Evolutionary conservation across 1,140 invertebrate genomes (phyloP).

Genomic region (Wiebesia pumilae): DNA sequence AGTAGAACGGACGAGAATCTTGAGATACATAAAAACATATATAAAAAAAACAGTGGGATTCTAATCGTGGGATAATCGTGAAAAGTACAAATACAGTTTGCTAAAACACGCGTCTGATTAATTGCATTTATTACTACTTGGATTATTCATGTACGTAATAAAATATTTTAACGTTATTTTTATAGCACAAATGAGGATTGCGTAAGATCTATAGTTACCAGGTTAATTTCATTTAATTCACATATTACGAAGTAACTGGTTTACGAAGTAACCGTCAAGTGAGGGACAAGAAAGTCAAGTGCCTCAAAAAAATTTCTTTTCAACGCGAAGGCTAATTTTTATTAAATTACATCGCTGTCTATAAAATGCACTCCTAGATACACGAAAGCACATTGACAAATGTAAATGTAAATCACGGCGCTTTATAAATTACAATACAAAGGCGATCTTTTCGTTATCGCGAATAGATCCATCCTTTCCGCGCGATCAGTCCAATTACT

Average conservation of each 20-base stretch:
- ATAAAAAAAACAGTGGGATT: not conserved
- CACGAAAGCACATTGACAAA: not conserved
- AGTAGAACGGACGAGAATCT: not conserved
- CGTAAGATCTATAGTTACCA: too few species aligned
- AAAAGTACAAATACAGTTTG: not conserved
- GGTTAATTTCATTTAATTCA: too few species aligned
- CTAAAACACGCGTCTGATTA: not conserved
- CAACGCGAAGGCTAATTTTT: too few species aligned
- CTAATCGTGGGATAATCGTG: not conserved
- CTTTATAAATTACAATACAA: not conserved
- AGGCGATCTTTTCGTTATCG: not conserved
- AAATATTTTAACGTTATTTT: not conserved
- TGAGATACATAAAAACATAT: too few species aligned
- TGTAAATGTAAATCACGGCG: not conserved
- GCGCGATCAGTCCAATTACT: not conserved
- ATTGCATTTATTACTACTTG: slow-evolving; percentile 22
- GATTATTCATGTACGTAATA: not conserved
- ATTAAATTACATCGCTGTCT: too few species aligned
- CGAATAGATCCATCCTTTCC: not conserved
- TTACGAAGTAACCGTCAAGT: too few species aligned
- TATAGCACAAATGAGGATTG: too few species aligned
- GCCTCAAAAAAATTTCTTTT: too few species aligned
- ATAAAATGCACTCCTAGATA: too few species aligned
- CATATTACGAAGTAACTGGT: too few species aligned
- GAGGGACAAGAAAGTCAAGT: too few species aligned